These are phyloP conservation scores for Empidonax traillii DNA, from an alignment of 2,113 vertebrate species.

Conservation along the genomic window DNA sequence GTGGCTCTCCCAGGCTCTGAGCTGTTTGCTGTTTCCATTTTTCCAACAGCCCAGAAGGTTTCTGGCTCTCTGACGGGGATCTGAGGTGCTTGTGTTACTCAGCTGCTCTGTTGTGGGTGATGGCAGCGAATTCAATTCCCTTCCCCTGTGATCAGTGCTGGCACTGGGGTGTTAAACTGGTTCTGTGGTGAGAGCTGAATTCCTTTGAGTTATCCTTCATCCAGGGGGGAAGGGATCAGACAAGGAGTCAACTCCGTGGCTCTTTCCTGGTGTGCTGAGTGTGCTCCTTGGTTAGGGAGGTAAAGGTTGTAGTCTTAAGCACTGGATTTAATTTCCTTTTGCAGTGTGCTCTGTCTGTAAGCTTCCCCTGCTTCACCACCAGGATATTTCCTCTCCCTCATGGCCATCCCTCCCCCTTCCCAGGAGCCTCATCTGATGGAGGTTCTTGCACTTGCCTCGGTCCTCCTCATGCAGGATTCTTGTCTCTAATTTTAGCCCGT, in stretches of 20 bases:
- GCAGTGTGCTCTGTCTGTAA: background rate
- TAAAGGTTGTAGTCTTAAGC: background rate
- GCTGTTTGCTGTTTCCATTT: background rate
- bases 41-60: background rate
- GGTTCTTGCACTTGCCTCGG: background rate
- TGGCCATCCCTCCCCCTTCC: background rate
- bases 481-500: slow-evolving; percentile 47
- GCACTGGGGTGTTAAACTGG: background rate
- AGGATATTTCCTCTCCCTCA: background rate
- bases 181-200: background rate
- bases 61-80: background rate
- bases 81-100: background rate
- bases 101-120: background rate
- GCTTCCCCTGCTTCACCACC: background rate
- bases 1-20: background rate
- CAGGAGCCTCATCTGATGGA: background rate
- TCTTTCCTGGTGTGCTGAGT: background rate
- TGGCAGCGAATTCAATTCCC: background rate
- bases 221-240: background rate
- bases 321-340: background rate
- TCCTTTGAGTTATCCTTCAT: background rate
- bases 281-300: background rate
- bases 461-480: background rate
- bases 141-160: background rate
- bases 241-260: background rate